Base-by-base conservation (phyloP, 1,140 invertebrate species). In the Aradophagus sp. region DNA sequence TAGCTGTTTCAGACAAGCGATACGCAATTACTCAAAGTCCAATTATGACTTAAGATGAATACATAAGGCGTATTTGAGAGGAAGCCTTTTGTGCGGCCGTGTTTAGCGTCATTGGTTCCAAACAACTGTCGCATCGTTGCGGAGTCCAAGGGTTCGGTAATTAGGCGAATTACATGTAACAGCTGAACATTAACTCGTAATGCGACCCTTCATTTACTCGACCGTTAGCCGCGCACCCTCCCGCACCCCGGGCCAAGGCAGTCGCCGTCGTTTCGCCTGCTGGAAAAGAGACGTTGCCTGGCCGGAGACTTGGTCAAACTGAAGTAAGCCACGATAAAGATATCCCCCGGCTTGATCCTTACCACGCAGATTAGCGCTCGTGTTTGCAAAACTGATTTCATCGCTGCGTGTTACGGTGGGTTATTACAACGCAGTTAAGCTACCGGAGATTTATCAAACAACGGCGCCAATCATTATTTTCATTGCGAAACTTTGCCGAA, bases 151-250 rank as follows among this genome's bases (percentile, higher is more conserved):
- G 75, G 77, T 74, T 74, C 50, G 73, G 80, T 81, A 84, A 86
- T 86, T 85, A 85, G 79, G 73, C 74, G 81, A 86, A 84, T 85
- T 79, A 76, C 84, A 83, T 81, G 82, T 85, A 86, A 85, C 82
- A 86, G 84, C 82, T 83, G 83, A 83, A 80, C 83, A 82, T 85
- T 86, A 84, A 83, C 82, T 83, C 79, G 79, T 80, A 85, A 84
- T 84, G 82, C 75, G 80, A 84, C 81, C 83, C 84, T 84, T 85
- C 84, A 84, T 85, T 85, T 84, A 84, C 80, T 84, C 80, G 80
- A 73, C 75, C 80, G 80, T 84, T 84, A 83, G 78, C 77, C 79
- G 77, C 79, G 77, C 78, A 77, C 74, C 71, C 7, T 53, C 67
- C 48, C 66, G n/a, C n/a, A n/a, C n/a, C 66, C 63, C 48, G 36